phyloP scores from a whole-genome alignment of 2,113 vertebrate genomes.

The Pongo pygmaeus region DNA sequence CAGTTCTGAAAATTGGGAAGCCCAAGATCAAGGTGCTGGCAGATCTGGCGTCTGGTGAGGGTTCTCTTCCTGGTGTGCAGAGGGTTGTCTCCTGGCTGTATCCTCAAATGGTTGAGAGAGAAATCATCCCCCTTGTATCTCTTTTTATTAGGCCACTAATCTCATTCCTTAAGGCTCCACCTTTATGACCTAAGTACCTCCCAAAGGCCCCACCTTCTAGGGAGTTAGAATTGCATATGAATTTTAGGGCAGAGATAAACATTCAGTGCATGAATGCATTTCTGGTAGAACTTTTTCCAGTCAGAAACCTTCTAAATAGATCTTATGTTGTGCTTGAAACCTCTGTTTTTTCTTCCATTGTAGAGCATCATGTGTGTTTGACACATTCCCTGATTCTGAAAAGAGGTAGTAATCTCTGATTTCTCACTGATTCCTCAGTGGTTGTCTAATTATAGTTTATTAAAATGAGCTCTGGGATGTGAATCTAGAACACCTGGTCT shows the following conservation, averaged over 20 bases:
- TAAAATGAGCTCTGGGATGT: not conserved
- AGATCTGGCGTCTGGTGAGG: not conserved
- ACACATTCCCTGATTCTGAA: not conserved
- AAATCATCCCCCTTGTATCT: not conserved
- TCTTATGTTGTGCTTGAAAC: not conserved
- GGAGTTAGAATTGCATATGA: not conserved
- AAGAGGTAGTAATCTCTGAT: not conserved
- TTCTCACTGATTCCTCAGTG: not conserved
- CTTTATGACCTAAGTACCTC: not conserved
- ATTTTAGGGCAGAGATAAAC: not conserved
- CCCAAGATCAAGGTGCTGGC: not conserved
- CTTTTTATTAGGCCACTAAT: not conserved
- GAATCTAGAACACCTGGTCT: not conserved
- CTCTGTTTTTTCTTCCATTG: not conserved
- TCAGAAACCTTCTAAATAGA: not conserved
- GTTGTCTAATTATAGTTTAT: not conserved
- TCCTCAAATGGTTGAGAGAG: not conserved
- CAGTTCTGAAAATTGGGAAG: not conserved
- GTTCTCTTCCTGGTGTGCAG: not conserved
- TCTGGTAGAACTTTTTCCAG: not conserved
- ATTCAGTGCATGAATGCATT: not conserved
- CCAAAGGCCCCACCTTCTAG: not conserved
- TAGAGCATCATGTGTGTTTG: not conserved
- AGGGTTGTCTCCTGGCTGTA: not conserved
- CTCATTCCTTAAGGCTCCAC: not conserved